These are phyloP conservation scores for Adelphocoris suturalis DNA, from an alignment of 2,888 invertebrate species.

Conservation along the genomic window DNA sequence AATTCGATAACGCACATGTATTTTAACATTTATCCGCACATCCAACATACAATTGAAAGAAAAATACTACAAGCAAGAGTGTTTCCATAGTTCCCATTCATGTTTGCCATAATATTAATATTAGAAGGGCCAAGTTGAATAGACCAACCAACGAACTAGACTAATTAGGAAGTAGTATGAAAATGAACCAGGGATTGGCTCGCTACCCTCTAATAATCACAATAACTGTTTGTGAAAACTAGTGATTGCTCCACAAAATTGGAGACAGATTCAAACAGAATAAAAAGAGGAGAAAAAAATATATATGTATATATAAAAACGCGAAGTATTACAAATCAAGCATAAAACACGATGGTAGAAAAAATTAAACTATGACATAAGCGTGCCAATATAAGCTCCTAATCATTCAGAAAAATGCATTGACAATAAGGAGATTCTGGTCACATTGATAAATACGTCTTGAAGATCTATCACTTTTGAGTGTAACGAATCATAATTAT, in stretches of 20 bases:
- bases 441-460: constrained; percentile 46
- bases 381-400: constrained; percentile 36
- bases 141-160: not conserved
- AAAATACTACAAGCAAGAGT: constrained; percentile 31
- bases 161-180: too few species aligned
- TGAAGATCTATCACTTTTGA: constrained; percentile 50
- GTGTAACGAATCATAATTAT: not conserved
- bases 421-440: constrained; percentile 3
- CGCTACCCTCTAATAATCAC: not conserved
- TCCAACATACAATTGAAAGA: constrained; percentile 36
- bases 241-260: not conserved
- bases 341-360: not conserved
- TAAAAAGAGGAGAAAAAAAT: too few species aligned
- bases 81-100: constrained; percentile 39
- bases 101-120: not conserved
- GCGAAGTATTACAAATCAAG: not conserved
- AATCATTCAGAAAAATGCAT: constrained; percentile 30
- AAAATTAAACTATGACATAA: constrained; percentile 47
- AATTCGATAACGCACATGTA: constrained; percentile 61
- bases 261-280: not conserved
- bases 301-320: too few species aligned
- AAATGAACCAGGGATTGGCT: not conserved
- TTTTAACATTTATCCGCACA: constrained; percentile 31
- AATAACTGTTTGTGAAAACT: not conserved
- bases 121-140: not conserved